phyloP scores from a whole-genome alignment of 2,113 vertebrate species.

The Mandrillus leucophaeus region DNA sequence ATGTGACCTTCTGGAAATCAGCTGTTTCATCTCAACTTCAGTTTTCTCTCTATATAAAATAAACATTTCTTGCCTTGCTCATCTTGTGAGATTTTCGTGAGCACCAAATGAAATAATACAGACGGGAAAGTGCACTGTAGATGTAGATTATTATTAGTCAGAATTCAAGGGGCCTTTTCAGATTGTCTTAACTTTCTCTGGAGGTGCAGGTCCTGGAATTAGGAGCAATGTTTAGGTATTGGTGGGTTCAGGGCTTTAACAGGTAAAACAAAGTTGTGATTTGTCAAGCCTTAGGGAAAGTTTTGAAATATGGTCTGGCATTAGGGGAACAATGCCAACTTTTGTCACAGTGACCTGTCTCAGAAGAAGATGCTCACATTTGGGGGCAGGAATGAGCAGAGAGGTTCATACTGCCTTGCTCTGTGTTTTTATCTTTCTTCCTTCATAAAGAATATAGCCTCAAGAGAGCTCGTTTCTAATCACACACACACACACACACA shows the following conservation, averaged over 20 bases:
- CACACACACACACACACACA: background rate
- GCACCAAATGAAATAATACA: background rate
- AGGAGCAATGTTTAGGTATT: background rate
- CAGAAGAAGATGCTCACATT: background rate
- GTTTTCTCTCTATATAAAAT: background rate
- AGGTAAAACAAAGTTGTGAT: background rate
- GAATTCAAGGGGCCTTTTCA: background rate
- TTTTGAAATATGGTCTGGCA: background rate
- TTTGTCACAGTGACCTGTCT: background rate
- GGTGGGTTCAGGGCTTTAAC: background rate
- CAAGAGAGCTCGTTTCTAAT: background rate
- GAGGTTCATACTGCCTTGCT: background rate
- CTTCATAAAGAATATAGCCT: background rate
- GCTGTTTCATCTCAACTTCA: constrained; percentile 23
- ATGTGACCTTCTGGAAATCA: constrained; percentile 30
- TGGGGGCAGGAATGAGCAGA: background rate
- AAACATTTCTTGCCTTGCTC: background rate
- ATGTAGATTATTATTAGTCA: background rate
- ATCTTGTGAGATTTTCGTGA: background rate
- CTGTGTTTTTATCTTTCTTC: background rate
- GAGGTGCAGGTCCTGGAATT: background rate
- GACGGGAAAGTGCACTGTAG: background rate
- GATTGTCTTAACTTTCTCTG: background rate
- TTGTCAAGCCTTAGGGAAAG: background rate
- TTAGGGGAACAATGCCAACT: background rate